Conservation (phyloP, 2,113 vertebrate species). For the Ibidorhyncha struthersii region DNA sequence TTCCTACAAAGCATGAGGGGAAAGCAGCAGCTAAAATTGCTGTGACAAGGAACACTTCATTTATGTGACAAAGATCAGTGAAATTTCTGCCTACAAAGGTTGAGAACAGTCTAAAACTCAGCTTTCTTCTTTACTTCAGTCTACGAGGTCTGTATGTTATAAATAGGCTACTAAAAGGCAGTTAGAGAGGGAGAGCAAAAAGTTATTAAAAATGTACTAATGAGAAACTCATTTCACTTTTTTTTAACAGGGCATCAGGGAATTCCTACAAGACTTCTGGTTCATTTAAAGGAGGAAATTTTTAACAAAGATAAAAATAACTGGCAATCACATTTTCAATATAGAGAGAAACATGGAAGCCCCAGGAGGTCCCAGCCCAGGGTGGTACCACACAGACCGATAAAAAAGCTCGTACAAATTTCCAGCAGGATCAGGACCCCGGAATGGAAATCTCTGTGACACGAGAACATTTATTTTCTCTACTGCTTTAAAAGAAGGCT, state of each 20-base stretch:
- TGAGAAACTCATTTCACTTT: slow-evolving; percentile 7
- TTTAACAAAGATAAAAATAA: slow-evolving; percentile 35
- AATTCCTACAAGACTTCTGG: not conserved
- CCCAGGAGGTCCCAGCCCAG: not conserved
- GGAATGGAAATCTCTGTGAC: not conserved
- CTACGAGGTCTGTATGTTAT: not conserved
- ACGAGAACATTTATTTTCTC: not conserved
- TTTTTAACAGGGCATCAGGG: not conserved
- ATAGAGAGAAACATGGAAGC: not conserved
- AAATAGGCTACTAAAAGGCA: slow-evolving; percentile 28
- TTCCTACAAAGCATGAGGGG: not conserved
- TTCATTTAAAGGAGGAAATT: not conserved
- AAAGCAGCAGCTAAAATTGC: not conserved
- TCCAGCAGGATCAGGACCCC: not conserved
- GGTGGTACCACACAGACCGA: not conserved
- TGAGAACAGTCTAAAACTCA: not conserved
- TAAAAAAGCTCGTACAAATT: not conserved
- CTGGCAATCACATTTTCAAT: not conserved
- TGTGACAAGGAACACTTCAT: not conserved
- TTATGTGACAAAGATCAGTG: not conserved
- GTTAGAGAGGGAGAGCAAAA: not conserved
- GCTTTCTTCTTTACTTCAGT: not conserved
- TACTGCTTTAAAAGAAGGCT: not conserved
- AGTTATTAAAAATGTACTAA: slow-evolving; percentile 50
- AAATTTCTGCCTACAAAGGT: not conserved